Evolutionary conservation across 2,888 invertebrate genomes (phyloP).

Genomic region (Drosophila infuscata): DNA sequence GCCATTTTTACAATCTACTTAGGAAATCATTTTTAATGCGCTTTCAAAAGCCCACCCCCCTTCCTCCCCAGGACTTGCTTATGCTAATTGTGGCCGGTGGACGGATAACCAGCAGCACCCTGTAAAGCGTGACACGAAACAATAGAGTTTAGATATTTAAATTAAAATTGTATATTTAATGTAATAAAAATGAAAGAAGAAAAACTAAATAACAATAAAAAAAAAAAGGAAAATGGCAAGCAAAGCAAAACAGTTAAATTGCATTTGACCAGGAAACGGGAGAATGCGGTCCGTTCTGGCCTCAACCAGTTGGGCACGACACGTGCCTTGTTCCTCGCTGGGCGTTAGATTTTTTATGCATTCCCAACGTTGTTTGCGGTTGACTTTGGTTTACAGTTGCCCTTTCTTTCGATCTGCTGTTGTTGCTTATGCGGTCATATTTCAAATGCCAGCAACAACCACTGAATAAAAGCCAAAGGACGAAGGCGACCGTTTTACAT

Average conservation of each 20-base stretch:
- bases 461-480: constrained; percentile 8
- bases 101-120: constrained; percentile 25
- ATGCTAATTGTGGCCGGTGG: constrained; percentile 66
- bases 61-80: neutral
- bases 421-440: constrained; percentile 54
- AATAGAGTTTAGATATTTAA: constrained; percentile 72
- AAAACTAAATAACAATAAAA: constrained; percentile 38
- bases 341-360: constrained; percentile 53
- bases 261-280: constrained; percentile 58
- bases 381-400: constrained; percentile 43
- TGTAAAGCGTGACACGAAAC: constrained; percentile 44
- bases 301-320: constrained; percentile 66
- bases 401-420: constrained; percentile 6
- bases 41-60: constrained; percentile 38
- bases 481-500: constrained; percentile 39
- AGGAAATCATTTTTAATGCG: constrained; percentile 75
- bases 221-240: constrained; percentile 37
- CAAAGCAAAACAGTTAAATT: constrained; percentile 62
- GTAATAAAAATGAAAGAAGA: constrained; percentile 52
- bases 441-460: constrained; percentile 47
- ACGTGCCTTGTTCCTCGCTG: constrained; percentile 46
- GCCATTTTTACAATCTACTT: constrained; percentile 78
- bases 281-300: constrained; percentile 20
- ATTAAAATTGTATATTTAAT: constrained; percentile 68
- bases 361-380: constrained; percentile 55